Conservation (phyloP, 2,888 invertebrate genomes). For the Agonum fuliginosum region DNA sequence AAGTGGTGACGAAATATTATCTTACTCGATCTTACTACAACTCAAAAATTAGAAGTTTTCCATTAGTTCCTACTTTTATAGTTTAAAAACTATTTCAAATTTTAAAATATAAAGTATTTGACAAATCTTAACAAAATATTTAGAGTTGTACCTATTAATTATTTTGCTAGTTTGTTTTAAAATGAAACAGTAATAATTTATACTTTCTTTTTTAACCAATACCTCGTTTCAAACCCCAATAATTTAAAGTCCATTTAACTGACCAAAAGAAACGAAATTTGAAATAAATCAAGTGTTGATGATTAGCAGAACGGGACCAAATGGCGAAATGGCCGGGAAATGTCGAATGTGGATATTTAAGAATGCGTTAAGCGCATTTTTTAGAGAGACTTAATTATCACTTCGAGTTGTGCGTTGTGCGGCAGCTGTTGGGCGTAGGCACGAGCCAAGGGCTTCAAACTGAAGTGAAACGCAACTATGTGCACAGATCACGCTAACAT, state of each 20-base stretch:
- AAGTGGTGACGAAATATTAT: too few relatives aligned
- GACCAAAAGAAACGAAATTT: background rate
- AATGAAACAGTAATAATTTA: too few relatives aligned
- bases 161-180: too few relatives aligned
- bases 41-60: too few relatives aligned
- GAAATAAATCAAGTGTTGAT: constrained; percentile 47
- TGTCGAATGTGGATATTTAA: constrained; percentile 30
- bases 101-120: too few relatives aligned
- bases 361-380: constrained; percentile 44
- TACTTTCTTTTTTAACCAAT: too few relatives aligned
- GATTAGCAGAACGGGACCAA: constrained; percentile 31
- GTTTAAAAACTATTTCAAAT: too few relatives aligned
- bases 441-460: constrained; percentile 47
- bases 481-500: constrained; percentile 43
- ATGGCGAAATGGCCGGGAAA: constrained; percentile 7
- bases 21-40: too few relatives aligned
- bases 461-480: constrained; percentile 15
- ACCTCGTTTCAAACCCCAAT: background rate
- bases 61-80: too few relatives aligned
- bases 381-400: constrained; percentile 52
- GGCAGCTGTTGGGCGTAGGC: constrained; percentile 48
- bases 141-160: too few relatives aligned
- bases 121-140: too few relatives aligned
- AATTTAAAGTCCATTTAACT: background rate
- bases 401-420: constrained; percentile 11